Evolutionary conservation across 2,888 invertebrate genomes (phyloP).

Genomic region (Drosophila mercatorum): DNA sequence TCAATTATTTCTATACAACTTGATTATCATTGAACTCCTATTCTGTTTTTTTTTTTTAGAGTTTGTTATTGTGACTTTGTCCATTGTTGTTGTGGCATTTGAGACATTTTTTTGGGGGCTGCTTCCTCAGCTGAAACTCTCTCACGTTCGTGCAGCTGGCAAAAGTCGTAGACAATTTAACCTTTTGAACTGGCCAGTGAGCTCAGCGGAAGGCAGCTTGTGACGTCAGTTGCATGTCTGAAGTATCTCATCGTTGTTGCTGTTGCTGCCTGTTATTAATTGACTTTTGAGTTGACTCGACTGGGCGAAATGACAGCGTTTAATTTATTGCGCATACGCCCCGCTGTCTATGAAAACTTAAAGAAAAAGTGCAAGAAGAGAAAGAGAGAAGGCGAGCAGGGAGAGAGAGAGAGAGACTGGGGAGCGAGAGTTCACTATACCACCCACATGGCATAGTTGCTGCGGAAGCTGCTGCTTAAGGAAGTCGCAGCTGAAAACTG

Average conservation of each 20-base stretch:
- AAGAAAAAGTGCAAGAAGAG: constrained; percentile 8
- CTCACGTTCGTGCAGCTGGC: constrained; percentile 67
- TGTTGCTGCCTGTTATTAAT: constrained; percentile 69
- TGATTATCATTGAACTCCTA: constrained; percentile 38
- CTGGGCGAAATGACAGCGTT: constrained; percentile 69
- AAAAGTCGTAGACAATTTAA: constrained; percentile 62
- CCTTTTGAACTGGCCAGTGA: constrained; percentile 71
- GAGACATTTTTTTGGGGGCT: constrained; percentile 5
- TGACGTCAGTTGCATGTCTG: constrained; percentile 65
- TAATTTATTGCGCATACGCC: constrained; percentile 79
- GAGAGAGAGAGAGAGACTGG: neutral
- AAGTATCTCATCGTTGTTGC: constrained; percentile 17
- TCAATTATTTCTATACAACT: constrained; percentile 10
- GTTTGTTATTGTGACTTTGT: neutral
- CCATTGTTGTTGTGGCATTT: constrained; percentile 7
- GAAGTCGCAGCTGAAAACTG: constrained; percentile 47
- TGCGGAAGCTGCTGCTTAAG: constrained; percentile 72
- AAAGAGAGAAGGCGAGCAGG: neutral
- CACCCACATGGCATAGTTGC: constrained; percentile 58
- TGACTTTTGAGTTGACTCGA: constrained; percentile 80
- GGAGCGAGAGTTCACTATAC: neutral
- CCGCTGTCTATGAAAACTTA: constrained; percentile 50
- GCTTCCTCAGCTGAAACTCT: constrained; percentile 51
- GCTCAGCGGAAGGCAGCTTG: constrained; percentile 37
- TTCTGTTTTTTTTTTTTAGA: neutral